Conservation (phyloP, 2,888 invertebrate species). For the Nowickia ferox region DNA sequence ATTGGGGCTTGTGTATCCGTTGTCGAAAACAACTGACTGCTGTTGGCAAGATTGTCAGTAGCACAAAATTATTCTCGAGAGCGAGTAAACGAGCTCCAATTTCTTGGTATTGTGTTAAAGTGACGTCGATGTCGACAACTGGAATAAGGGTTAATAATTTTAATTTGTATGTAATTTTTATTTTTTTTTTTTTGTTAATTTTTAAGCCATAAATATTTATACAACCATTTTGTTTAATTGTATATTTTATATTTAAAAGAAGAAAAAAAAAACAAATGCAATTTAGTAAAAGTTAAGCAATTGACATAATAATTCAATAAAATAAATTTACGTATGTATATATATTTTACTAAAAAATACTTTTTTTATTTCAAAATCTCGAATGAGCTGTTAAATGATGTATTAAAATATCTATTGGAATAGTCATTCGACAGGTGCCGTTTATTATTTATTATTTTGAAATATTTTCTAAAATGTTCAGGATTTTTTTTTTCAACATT, state of each 20-base stretch:
- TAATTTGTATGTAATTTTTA: slow-evolving; percentile 28
- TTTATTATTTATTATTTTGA: too few species aligned
- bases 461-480: too few species aligned
- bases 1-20: too few species aligned
- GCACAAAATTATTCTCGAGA: too few species aligned
- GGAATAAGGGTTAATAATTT: too few species aligned
- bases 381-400: background rate
- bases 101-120: too few species aligned
- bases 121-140: too few species aligned
- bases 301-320: slow-evolving; percentile 24
- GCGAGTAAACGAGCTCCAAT: too few species aligned
- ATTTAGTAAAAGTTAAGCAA: slow-evolving; percentile 12
- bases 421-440: too few species aligned
- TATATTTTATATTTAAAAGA: slow-evolving; percentile 51
- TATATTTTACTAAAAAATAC: slow-evolving; percentile 33
- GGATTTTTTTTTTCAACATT: too few species aligned
- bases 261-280: background rate
- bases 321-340: slow-evolving; percentile 11
- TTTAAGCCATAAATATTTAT: slow-evolving; percentile 70
- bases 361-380: background rate
- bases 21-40: too few species aligned
- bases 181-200: slow-evolving; percentile 12
- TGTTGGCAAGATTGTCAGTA: too few species aligned
- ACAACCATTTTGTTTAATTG: slow-evolving; percentile 42
- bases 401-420: background rate